phyloP scores from a whole-genome alignment of 1,140 invertebrate genomes.

The Matsumurasca onukii region DNA sequence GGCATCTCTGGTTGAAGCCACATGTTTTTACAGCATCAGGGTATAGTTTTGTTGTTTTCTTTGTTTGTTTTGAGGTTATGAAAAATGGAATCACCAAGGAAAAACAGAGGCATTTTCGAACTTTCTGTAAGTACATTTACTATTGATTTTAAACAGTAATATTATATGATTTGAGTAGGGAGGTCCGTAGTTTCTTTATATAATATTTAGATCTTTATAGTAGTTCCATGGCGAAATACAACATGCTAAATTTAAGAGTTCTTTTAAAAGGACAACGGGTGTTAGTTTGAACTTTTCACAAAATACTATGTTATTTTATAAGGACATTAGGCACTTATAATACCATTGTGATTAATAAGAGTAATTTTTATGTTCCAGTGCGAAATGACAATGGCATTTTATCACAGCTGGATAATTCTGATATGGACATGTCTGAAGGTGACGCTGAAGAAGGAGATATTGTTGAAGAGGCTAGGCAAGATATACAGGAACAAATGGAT shows the following conservation, averaged over 20 bases:
- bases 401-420: background rate
- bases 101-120: background rate
- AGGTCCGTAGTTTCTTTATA: background rate
- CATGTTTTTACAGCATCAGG: background rate
- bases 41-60: background rate
- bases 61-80: background rate
- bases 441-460: background rate
- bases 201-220: background rate
- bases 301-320: background rate
- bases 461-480: background rate
- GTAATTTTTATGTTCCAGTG: background rate
- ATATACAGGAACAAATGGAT: background rate
- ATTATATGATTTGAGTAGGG: background rate
- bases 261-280: background rate
- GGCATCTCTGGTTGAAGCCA: background rate
- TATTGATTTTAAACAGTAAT: background rate
- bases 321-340: background rate
- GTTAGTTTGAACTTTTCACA: background rate
- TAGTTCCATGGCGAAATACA: background rate
- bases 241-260: background rate
- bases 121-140: background rate
- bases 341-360: background rate
- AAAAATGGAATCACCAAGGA: slow-evolving; percentile 1
- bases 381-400: background rate
- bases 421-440: background rate